Evolutionary conservation across 2,888 invertebrate genomes (phyloP).

Genomic region (Protonemura montana): DNA sequence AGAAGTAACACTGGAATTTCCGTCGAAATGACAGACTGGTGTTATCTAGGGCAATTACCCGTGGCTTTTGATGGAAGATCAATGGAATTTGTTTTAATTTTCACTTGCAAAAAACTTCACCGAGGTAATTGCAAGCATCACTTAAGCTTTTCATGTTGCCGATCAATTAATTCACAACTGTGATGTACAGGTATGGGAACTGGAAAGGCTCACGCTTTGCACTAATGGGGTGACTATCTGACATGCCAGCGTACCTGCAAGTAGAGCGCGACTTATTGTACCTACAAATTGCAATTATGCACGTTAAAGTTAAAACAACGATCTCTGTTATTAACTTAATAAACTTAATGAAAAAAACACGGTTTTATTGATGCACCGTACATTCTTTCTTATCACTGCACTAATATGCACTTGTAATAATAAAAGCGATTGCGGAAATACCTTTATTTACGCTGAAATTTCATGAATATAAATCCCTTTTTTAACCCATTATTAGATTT

Average conservation of each 20-base stretch:
- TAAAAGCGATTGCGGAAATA: background rate
- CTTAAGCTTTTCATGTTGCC: background rate
- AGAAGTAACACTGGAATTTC: background rate
- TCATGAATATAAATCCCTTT: background rate
- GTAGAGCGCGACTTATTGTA: background rate
- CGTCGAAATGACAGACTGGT: background rate
- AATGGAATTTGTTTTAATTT: background rate
- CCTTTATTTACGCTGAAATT: background rate
- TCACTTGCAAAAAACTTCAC: background rate
- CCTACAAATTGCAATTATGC: background rate
- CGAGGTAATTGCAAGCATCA: background rate
- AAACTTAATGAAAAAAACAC: background rate
- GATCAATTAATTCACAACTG: background rate
- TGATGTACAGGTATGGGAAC: background rate
- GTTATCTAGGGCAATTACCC: background rate
- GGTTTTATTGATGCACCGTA: background rate
- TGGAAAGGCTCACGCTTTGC: background rate
- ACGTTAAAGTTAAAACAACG: background rate
- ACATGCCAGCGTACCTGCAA: background rate
- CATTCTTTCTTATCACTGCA: background rate
- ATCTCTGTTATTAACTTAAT: background rate
- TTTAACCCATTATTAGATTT: background rate
- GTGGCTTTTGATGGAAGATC: conserved; percentile 9
- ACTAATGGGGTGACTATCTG: background rate
- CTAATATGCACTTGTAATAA: background rate